phyloP scores from a whole-genome alignment of 2,113 vertebrate genomes.

The Numenius arquata region DNA sequence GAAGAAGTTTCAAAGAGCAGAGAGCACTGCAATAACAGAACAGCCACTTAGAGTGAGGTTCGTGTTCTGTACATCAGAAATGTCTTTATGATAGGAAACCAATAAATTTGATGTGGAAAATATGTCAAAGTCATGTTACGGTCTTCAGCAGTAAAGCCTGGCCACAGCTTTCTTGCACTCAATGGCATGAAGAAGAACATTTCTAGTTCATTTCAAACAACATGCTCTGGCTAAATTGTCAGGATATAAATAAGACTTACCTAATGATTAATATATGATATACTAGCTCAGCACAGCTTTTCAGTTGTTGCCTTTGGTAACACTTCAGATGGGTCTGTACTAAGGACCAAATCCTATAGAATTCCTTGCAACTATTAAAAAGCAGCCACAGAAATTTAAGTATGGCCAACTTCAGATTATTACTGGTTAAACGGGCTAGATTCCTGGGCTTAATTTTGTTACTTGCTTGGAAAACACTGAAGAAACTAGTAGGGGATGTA shows the following conservation, averaged over 20 bases:
- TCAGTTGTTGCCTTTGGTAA: not conserved
- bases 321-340: not conserved
- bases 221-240: not conserved
- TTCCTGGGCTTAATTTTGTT: not conserved
- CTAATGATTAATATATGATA: not conserved
- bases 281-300: not conserved
- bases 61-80: not conserved
- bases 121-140: not conserved
- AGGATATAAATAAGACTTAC: not conserved
- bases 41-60: not conserved
- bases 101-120: not conserved
- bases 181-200: not conserved
- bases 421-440: not conserved
- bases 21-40: not conserved
- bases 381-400: not conserved
- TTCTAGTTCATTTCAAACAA: not conserved
- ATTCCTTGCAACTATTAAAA: not conserved
- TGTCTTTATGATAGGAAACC: not conserved
- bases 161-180: accelerated
- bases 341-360: not conserved
- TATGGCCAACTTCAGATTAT: not conserved
- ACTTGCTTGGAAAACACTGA: not conserved
- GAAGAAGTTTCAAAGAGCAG: not conserved
- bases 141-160: not conserved
- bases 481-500: not conserved